phyloP scores from a whole-genome alignment of 1,140 invertebrate species.

The Halesus radiatus region DNA sequence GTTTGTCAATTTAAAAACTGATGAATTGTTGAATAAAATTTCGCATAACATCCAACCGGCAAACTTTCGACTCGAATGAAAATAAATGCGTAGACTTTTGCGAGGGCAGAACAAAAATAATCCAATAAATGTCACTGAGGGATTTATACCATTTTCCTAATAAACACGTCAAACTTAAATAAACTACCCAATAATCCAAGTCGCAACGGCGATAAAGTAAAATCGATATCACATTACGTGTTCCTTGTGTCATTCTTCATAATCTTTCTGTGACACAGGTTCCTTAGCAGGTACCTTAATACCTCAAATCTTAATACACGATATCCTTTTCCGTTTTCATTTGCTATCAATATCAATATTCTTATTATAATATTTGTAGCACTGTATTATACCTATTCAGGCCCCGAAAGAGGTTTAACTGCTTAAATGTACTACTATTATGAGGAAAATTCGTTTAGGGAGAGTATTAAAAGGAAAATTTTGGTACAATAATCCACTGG shows the following conservation, averaged over 20 bases:
- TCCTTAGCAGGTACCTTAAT: not conserved
- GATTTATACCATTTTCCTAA: no score
- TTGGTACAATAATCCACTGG: no score
- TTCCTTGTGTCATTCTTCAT: slow-evolving; percentile 31
- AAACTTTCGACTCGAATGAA: no score
- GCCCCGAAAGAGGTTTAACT: not conserved
- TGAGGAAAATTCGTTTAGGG: not conserved
- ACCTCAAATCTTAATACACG: no score
- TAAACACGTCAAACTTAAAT: no score
- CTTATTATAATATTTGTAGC: not conserved
- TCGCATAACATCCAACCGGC: no score
- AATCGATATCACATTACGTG: slow-evolving; percentile 10
- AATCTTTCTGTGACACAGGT: slow-evolving; percentile 38
- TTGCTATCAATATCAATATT: slow-evolving; percentile 2
- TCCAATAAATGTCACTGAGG: no score
- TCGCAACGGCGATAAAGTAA: slow-evolving; percentile 10
- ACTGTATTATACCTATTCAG: not conserved
- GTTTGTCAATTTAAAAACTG: no score
- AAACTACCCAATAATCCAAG: not conserved
- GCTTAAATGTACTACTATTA: not conserved
- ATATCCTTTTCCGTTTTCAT: not conserved
- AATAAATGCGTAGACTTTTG: no score
- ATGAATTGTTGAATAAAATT: no score
- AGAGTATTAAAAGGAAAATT: not conserved
- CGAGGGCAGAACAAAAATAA: no score